Conservation (phyloP, 2,797 vertebrate species). For the Pseudomugil gertrudae region DNA sequence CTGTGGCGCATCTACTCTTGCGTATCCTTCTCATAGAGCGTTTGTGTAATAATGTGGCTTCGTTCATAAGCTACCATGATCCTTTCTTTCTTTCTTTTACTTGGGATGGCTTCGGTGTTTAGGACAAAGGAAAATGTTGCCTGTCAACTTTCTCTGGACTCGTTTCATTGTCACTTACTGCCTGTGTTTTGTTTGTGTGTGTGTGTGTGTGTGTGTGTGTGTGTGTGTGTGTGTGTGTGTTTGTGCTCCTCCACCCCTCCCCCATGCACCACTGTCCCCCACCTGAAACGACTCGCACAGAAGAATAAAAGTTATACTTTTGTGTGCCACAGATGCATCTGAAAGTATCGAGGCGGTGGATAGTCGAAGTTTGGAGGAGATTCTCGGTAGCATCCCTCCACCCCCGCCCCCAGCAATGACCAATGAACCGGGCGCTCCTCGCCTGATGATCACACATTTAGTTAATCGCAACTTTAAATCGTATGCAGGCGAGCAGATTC, state of each 20-base stretch:
- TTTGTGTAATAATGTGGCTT: constrained; percentile 56
- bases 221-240: constrained; percentile 13
- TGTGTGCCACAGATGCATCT: constrained; percentile 78
- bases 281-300: constrained; percentile 74
- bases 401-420: constrained; percentile 97
- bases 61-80: constrained; percentile 44
- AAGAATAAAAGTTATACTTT: constrained; percentile 76
- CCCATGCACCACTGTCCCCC: constrained; percentile 71
- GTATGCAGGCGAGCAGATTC: constrained; percentile 91
- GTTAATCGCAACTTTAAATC: constrained; percentile 99
- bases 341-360: constrained; percentile 83
- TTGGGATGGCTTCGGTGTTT: constrained; percentile 48
- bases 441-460: constrained; percentile 98
- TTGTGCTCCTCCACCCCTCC: constrained; percentile 67
- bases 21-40: constrained; percentile 52
- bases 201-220: neutral
- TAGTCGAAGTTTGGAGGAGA: constrained; percentile 95
- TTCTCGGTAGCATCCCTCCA: constrained; percentile 95
- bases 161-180: constrained; percentile 64
- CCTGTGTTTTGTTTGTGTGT: constrained; percentile 61
- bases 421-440: constrained; percentile 97
- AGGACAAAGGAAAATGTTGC: constrained; percentile 72
- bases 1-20: constrained; percentile 66
- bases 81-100: constrained; percentile 8
- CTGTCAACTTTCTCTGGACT: constrained; percentile 69